Evolutionary conservation across 1,140 invertebrate species (phyloP).

Genomic region (Antheraea mylitta): DNA sequence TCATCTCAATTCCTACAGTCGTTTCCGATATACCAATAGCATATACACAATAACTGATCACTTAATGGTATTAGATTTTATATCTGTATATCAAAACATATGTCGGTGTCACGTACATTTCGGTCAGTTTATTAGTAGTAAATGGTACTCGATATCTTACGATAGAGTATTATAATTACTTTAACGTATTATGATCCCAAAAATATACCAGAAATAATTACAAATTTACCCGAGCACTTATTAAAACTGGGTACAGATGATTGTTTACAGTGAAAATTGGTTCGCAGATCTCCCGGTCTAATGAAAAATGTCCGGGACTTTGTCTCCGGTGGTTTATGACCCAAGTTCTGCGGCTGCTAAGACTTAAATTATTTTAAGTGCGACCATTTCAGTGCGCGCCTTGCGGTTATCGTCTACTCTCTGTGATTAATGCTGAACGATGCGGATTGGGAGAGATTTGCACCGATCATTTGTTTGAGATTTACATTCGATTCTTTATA

Average conservation of each 20-base stretch:
- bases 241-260: slow-evolving; percentile 53
- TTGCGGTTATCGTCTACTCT: slow-evolving; percentile 58
- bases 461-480: slow-evolving; percentile 16
- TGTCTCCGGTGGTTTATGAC: slow-evolving; percentile 59
- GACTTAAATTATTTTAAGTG: slow-evolving; percentile 65
- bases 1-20: no score
- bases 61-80: no score
- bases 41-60: no score
- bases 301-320: slow-evolving; percentile 65
- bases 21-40: no score
- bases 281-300: slow-evolving; percentile 37
- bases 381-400: slow-evolving; percentile 46
- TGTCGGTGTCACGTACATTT: no score
- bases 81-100: no score
- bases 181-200: not conserved
- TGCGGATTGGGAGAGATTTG: slow-evolving; percentile 28
- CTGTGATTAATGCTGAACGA: slow-evolving; percentile 43
- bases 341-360: slow-evolving; percentile 48
- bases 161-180: no score
- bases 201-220: not conserved
- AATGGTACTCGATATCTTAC: no score
- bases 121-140: no score
- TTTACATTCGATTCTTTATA: slow-evolving; percentile 1
- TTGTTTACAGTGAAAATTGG: slow-evolving; percentile 51
- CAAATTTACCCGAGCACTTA: slow-evolving; percentile 26